Conservation (phyloP, 2,113 vertebrate genomes). For the Nycticebus coucang region DNA sequence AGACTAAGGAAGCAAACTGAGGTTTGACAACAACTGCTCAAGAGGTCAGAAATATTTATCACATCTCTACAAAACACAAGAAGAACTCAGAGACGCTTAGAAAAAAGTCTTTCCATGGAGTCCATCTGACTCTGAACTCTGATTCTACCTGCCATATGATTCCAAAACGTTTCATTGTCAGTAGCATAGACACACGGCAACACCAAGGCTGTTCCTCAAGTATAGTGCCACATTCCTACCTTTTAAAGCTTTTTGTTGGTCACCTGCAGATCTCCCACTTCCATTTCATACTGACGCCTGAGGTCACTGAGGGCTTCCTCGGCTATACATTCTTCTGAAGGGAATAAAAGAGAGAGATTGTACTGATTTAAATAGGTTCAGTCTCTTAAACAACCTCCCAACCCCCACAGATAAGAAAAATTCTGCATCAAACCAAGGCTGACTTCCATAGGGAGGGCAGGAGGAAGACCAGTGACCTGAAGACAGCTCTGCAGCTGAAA, state of each 20-base stretch:
- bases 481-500: not conserved
- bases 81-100: not conserved
- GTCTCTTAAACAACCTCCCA: not conserved
- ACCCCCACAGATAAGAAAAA: not conserved
- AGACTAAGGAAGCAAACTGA: not conserved
- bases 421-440: not conserved
- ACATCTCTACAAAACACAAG: not conserved
- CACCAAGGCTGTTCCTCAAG: not conserved
- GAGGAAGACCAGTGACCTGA: not conserved
- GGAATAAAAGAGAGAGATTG: not conserved
- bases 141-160: not conserved
- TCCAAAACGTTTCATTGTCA: not conserved
- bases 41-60: not conserved
- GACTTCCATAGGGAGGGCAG: not conserved
- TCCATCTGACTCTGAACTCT: not conserved
- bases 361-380: not conserved
- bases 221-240: constrained; percentile 80
- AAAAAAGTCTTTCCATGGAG: not conserved
- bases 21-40: not conserved
- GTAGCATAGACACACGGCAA: not conserved
- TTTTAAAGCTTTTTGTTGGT: constrained; percentile 94
- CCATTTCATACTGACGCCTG: constrained; percentile 90
- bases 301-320: constrained; percentile 90
- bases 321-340: constrained; percentile 90
- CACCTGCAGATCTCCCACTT: constrained; percentile 95